Evolutionary conservation across 2,113 vertebrate genomes (phyloP), one percentile per base, ranked within the genome.

Genomic region (Cryptoleucopteryx plumbea): DNA sequence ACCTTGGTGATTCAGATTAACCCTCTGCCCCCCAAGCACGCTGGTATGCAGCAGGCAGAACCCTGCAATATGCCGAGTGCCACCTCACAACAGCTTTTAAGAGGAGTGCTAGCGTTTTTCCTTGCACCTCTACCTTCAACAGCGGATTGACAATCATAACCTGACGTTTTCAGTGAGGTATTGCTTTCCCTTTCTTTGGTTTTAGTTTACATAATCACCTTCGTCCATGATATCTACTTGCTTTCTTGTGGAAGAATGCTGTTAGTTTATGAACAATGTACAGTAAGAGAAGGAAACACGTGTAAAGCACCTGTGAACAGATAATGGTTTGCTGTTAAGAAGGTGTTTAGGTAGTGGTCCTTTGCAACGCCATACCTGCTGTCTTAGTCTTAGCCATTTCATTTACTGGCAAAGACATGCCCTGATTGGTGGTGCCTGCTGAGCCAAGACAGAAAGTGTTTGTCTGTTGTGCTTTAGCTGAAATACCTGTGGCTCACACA

Each of bases 1-100:
- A 94, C 73, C 63, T n/a, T 43, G 89, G 90, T 82, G 87, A 79
- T 56, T 91, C 73, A 38, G 22, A 66, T 93, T 70, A 94, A 74
- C 96, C 84, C 77, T 83, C 58, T 92, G 71, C 52, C 75, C 68
- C 36, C 31, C 9, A 5, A 2, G 10, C 1, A 21, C 77, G 86
- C 47, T 27, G 70, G 70, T 11, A 10, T 1, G 16, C 40, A 53
- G 58, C 45, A 72, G 72, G 45, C 87, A 74, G 87, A 86, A 12
- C 87, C 65, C 4, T 0, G 17, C 43, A 5, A 15, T 7, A 17
- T 6, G 7, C 50, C 0, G 3, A 36, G 40, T 42, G 82, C 61
- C 3, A 5, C 71, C 80, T 90, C 67, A 43, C 5, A 1, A 21
- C 71, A 32, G 67, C 56, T 55, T 75, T 52, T 48, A 13, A 13